Evolutionary conservation across 2,797 vertebrate genomes (phyloP).

Genomic region (Mormyrops attenuatus): DNA sequence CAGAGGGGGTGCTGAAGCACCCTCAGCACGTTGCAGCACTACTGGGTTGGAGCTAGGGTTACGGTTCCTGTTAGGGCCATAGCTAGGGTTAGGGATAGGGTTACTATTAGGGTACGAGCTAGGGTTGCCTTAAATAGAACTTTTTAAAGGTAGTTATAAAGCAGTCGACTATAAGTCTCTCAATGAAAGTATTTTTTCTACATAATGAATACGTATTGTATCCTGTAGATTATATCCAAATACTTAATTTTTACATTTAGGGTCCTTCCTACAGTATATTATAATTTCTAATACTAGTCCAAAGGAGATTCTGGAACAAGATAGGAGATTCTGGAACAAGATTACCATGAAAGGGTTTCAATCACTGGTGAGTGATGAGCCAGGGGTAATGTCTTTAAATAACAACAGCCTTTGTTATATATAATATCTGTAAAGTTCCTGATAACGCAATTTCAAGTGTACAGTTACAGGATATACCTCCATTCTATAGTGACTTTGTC

Average conservation of each 20-base stretch:
- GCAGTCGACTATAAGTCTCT: not conserved
- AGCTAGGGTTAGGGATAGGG: not conserved
- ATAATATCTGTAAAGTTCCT: not conserved
- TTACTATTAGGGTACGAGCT: not conserved
- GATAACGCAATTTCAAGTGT: not conserved
- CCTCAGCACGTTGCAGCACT: not conserved
- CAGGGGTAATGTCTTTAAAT: not conserved
- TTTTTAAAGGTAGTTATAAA: not conserved
- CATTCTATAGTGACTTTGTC: not conserved
- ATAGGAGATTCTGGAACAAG: not conserved
- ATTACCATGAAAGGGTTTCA: not conserved
- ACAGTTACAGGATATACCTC: not conserved
- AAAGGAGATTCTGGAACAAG: not conserved
- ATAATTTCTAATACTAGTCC: not conserved
- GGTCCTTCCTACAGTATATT: not conserved
- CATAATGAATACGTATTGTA: not conserved
- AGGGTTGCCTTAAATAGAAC: not conserved
- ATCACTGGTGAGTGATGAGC: not conserved
- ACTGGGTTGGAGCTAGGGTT: not conserved
- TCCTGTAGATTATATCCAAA: not conserved
- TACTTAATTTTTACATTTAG: not conserved
- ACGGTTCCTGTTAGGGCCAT: not conserved
- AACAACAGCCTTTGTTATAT: not conserved
- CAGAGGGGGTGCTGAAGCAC: not conserved
- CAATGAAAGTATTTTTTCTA: not conserved